phyloP scores from a whole-genome alignment of 2,888 invertebrate species.

The Cerceris rybyensis region DNA sequence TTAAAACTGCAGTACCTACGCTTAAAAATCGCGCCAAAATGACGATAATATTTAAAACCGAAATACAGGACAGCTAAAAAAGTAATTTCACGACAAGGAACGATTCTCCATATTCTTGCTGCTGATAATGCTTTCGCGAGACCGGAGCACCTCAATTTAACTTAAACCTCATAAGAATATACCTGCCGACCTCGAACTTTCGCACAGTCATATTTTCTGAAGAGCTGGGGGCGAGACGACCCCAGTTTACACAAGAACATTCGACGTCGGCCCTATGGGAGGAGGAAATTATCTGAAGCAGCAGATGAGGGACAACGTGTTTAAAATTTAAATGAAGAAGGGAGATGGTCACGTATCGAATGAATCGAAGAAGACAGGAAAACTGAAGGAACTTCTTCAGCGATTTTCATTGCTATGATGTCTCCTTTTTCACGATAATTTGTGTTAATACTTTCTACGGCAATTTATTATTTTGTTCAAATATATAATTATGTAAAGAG shows the following conservation, averaged over 20 bases:
- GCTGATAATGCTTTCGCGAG: slow-evolving; percentile 47
- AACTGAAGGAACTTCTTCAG: background rate
- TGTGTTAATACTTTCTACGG: too few relatives aligned
- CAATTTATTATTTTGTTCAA: too few relatives aligned
- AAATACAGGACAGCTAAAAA: slow-evolving; percentile 42
- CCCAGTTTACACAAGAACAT: slow-evolving; percentile 1
- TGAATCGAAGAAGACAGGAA: slow-evolving; percentile 2
- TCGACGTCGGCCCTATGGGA: background rate
- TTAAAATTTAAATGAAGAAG: slow-evolving; percentile 26
- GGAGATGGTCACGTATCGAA: slow-evolving; percentile 12
- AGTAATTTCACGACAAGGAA: slow-evolving; percentile 68
- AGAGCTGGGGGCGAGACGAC: slow-evolving; percentile 9
- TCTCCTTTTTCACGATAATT: too few relatives aligned
- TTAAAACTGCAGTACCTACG: too few relatives aligned
- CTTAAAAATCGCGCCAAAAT: too few relatives aligned
- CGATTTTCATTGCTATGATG: too few relatives aligned
- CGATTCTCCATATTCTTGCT: slow-evolving; percentile 33
- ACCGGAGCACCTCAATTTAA: slow-evolving; percentile 63
- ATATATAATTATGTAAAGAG: too few relatives aligned
- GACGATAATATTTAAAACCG: too few relatives aligned
- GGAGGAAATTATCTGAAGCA: background rate
- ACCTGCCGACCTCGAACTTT: slow-evolving; percentile 35
- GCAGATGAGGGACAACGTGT: background rate
- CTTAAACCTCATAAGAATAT: slow-evolving; percentile 67
- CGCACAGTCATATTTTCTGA: slow-evolving; percentile 23